Evolutionary conservation across 1,140 invertebrate genomes (phyloP).

Genomic region (Galleria mellonella): DNA sequence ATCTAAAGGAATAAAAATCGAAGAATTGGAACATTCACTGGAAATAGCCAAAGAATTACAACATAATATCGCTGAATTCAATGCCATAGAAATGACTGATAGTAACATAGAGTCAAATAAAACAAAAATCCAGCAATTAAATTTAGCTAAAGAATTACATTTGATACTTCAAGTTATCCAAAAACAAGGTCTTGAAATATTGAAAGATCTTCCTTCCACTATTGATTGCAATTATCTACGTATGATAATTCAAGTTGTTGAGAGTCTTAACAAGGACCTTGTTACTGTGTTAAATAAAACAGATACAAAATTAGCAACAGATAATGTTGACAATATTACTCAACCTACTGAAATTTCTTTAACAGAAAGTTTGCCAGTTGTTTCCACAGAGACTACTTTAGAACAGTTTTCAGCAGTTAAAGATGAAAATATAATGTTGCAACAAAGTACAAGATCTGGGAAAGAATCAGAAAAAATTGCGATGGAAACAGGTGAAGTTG

Average conservation of each 20-base stretch:
- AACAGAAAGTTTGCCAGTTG: no score
- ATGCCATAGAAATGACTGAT: not conserved
- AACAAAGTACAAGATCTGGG: no score
- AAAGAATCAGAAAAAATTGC: no score
- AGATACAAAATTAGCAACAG: no score
- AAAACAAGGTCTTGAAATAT: constrained; percentile 12
- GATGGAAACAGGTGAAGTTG: no score
- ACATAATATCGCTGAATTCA: constrained; percentile 3
- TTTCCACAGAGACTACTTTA: no score
- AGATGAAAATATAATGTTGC: no score
- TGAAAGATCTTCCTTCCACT: not conserved
- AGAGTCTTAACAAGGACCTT: not conserved
- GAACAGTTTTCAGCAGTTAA: no score
- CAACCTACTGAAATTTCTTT: no score
- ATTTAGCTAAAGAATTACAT: constrained; percentile 13
- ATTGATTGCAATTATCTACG: not conserved
- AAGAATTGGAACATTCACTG: constrained; percentile 12
- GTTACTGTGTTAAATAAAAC: no score
- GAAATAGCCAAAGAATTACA: constrained; percentile 13
- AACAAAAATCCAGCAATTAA: constrained; percentile 5
- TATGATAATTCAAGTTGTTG: not conserved
- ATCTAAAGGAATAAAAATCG: constrained; percentile 3
- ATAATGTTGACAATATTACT: no score
- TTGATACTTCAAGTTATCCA: constrained; percentile 10
- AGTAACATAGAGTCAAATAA: not conserved